Conservation (phyloP, 2,888 invertebrate genomes). For the Aphidoletes aphidimyza region DNA sequence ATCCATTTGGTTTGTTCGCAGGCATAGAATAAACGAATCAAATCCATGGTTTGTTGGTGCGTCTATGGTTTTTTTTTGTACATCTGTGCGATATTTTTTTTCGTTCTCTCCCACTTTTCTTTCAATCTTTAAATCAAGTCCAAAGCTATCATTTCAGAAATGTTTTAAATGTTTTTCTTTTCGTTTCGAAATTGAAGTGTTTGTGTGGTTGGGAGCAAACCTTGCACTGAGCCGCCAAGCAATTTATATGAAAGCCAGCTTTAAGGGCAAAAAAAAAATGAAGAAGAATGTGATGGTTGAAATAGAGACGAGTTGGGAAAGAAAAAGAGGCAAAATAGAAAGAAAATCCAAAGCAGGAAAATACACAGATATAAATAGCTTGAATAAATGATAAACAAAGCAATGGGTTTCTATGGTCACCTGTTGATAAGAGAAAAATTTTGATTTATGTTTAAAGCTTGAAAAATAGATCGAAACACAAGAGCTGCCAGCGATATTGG, state of each 20-base stretch:
- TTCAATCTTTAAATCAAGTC: neutral
- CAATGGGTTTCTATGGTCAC: slow-evolving; percentile 54
- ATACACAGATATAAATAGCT: slow-evolving; percentile 19
- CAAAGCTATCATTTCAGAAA: neutral
- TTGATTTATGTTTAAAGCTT: slow-evolving; percentile 40
- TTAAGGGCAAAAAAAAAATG: too few species aligned
- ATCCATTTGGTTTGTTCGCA: neutral
- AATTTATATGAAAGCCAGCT: too few species aligned
- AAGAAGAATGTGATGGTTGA: neutral
- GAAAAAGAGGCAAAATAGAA: neutral
- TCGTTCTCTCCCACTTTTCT: slow-evolving; percentile 54
- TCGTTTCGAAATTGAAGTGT: neutral
- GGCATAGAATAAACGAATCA: neutral
- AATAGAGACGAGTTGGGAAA: neutral
- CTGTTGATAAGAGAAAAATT: slow-evolving; percentile 49
- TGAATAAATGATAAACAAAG: slow-evolving; percentile 41
- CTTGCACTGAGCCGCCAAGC: neutral
- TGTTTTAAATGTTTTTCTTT: neutral
- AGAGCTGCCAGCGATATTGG: slow-evolving; percentile 22
- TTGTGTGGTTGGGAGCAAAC: neutral
- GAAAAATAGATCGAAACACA: slow-evolving; percentile 12
- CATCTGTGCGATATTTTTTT: neutral
- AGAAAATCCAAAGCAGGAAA: slow-evolving; percentile 12
- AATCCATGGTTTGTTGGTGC: slow-evolving; percentile 61
- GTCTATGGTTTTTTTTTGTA: slow-evolving; percentile 61